Percentiles rank a stretch among this genome's conserved stretches.
phyloP scores from a whole-genome alignment of 1,140 invertebrate species.

The Agrypnia vestita region DNA sequence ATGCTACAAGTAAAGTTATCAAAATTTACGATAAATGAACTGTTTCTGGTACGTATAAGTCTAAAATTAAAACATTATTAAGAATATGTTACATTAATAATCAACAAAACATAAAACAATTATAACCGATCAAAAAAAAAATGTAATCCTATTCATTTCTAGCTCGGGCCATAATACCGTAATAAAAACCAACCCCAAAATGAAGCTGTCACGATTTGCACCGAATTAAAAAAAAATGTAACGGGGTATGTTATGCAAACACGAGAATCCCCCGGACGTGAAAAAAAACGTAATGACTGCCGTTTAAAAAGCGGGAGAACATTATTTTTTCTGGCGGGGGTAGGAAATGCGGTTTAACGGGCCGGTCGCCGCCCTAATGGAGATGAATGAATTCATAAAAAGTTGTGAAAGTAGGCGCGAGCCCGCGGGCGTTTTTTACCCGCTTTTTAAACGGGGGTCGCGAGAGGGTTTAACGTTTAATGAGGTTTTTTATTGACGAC shows the following conservation, averaged over 20 bases:
- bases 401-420: conserved; percentile 1
- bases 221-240: neutral
- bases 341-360: conserved; percentile 28
- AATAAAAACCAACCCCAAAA: neutral
- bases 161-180: too few species aligned
- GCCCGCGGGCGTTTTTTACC: conserved; percentile 30
- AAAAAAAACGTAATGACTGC: conserved; percentile 18
- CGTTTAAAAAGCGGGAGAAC: conserved; percentile 15
- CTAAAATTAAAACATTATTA: too few species aligned
- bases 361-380: conserved; percentile 8
- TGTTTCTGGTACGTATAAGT: too few species aligned
- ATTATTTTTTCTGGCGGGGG: conserved; percentile 5
- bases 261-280: conserved; percentile 18
- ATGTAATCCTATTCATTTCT: too few species aligned
- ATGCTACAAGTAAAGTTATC: too few species aligned
- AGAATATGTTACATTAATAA: too few species aligned
- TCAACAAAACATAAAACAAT: too few species aligned
- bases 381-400: conserved; percentile 42
- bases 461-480: neutral
- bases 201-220: conserved; percentile 15
- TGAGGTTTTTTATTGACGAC: conserved; percentile 4
- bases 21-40: too few species aligned
- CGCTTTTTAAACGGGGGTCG: conserved; percentile 10
- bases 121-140: too few species aligned
- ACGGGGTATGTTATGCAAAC: neutral